Base-by-base conservation (phyloP, 2,113 vertebrate species). In the Oreochromis tanganicae region DNA sequence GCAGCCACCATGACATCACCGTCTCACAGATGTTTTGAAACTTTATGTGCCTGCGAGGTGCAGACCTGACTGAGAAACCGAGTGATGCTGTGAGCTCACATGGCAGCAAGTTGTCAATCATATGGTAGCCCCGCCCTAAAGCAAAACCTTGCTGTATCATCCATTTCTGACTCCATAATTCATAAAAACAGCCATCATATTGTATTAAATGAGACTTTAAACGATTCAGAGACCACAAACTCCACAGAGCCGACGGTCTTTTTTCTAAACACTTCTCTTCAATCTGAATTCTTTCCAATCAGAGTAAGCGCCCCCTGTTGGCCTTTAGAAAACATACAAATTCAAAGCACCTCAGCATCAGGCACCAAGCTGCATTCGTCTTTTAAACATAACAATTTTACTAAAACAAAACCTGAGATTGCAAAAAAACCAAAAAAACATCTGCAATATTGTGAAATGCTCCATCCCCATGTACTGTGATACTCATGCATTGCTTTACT, bases 181-280 rank as follows among this genome's bases (percentile, higher is more conserved):
- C 17, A 48, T 6, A 73, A 0, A 13, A 46, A 29, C 8, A 2
- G 0, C 38, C 21, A 1, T 27, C 21, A 1, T 17, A 21, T 29
- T 46, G 21, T 2, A 11, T 73, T 73, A 41, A 73, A 0, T 11
- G 24, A 73, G 68, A 73, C 38, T 46, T 46, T 24, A 71, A 71
- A 71, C 7, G 24, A 73, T 13, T 27, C 8, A 4, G 38, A 46
- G 41, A 10, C 41, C 8, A 14, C 12, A 10, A 73, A 73, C 68
- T 71, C n/a, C 7, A 71, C 66, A 43, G 2, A 71, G 66, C 36
- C 7, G 0, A 43, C 12, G 0, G 3, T 24, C 10, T n/a, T 66
- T 66, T 66, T 66, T 66, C 34, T 13, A 66, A 66, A 38, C 34
- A 8, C 10, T 1, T 36, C 17, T 0, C 61, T 38, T 36, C 19